Conservation (phyloP, 2,888 invertebrate species). For the Cristatella mucedo region DNA sequence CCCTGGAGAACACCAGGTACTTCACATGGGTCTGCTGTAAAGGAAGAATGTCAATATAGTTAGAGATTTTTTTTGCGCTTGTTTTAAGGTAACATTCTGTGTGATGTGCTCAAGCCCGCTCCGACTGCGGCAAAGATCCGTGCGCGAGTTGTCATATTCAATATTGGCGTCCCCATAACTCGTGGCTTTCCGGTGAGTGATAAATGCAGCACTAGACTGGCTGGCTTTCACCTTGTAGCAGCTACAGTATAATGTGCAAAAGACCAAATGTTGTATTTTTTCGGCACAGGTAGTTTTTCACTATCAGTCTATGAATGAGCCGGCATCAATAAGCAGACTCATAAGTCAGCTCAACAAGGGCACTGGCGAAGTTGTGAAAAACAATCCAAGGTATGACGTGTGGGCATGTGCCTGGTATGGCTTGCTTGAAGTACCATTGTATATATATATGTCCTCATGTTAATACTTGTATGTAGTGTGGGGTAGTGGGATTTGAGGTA, state of each 20-base stretch:
- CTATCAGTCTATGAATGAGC: conserved; percentile 78
- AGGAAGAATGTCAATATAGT: conserved; percentile 60
- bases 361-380: conserved; percentile 76
- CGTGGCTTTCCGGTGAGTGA: conserved; percentile 61
- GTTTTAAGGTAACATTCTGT: conserved; percentile 59
- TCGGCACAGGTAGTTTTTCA: conserved; percentile 55
- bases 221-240: background rate
- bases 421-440: no score
- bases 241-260: no score
- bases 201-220: background rate
- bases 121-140: conserved; percentile 64
- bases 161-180: conserved; percentile 72
- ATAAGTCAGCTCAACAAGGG: conserved; percentile 72
- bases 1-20: no score
- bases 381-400: conserved; percentile 55
- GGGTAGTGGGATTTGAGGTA: no score
- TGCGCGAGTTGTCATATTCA: conserved; percentile 74
- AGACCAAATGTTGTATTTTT: background rate
- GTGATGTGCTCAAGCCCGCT: conserved; percentile 64
- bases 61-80: conserved; percentile 15
- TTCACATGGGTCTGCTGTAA: no score
- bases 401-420: no score
- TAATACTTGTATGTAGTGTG: no score
- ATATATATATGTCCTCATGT: no score
- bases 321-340: conserved; percentile 70